Conservation (phyloP, 2,888 invertebrate species). For the Tipula confusa region DNA sequence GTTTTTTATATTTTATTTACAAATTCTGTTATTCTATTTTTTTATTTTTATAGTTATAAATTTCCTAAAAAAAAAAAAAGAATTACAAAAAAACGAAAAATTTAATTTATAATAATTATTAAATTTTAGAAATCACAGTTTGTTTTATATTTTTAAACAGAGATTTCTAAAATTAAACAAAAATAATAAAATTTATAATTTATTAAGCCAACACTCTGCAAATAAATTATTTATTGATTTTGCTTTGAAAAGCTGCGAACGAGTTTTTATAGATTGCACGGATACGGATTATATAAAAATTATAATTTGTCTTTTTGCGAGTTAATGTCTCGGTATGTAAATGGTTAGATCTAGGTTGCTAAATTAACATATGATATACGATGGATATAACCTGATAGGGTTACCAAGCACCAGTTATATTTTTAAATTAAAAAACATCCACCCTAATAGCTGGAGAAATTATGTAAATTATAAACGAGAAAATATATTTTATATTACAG, state of each 20-base stretch:
- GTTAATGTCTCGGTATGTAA: no score
- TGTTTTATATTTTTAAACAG: not conserved
- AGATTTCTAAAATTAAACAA: not conserved
- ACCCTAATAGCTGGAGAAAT: no score
- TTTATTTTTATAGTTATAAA: not conserved
- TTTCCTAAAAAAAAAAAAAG: not conserved
- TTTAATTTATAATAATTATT: not conserved
- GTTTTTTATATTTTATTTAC: not conserved
- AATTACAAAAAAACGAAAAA: not conserved
- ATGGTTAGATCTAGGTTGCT: no score
- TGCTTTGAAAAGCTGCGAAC: not conserved
- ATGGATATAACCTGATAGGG: no score
- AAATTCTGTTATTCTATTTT: constrained; percentile 20
- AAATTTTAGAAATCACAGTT: constrained; percentile 8
- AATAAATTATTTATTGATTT: not conserved
- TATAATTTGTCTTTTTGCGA: no score
- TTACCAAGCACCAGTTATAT: no score
- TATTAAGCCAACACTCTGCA: not conserved
- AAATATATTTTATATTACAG: no score
- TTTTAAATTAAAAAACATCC: no score
- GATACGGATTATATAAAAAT: no score
- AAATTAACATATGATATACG: no score
- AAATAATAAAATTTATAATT: not conserved
- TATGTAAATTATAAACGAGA: no score
- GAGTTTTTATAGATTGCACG: not conserved